Evolutionary conservation across 2,113 vertebrate genomes (phyloP), one percentile per base, ranked within the genome.

Genomic region (Ptilonorhynchus violaceus): DNA sequence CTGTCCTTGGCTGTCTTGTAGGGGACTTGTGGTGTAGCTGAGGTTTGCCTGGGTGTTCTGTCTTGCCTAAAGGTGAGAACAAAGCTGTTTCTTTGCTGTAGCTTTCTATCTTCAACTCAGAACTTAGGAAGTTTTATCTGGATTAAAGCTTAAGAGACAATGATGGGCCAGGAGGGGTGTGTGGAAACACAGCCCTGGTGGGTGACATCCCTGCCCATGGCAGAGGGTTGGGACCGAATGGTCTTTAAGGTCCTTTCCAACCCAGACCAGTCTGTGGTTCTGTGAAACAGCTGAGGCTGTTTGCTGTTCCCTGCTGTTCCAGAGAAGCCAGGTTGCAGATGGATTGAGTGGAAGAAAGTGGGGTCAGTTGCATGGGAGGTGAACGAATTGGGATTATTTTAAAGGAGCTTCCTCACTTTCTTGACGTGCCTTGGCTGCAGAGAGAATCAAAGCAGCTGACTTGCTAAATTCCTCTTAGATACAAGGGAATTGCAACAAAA

Each of bases 1-100:
- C 44, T 4, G 1, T 23, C 55, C 24, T 42, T 21, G 17, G 46
- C 27, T 2, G 0, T 30, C n/a, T 33, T 10, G 30, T 18, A 39
- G 44, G 37, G 63, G 31, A 10, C 12, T 16, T 11, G 28, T 50
- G 33, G 9, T 22, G 23, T 16, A 56, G 60, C 70, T 81, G 55
- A 22, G 66, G 55, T 55, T 68, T 5, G 3, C 28, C 64, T 70
- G 11, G 3, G 8, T 31, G 46, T 30, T 75, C 72, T 63, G 75
- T 24, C 41, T 79, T 70, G 33, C 86, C 24, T 70, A 50, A 46
- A 88, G 37, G 55, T 77, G 74, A 85, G 88, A 75, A 55, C 42
- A 63, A 63, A 89, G 30, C 41, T 49, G 24, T 69, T 74, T 37
- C 50, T 78, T 62, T 4, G 2, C 4, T 6, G 53, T 76, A 37